Evolutionary conservation across 35 echinoderm and acorn worm species (phyloP), one percentile per base, ranked within the genome.

Genomic region (Apostichopus japonicus): DNA sequence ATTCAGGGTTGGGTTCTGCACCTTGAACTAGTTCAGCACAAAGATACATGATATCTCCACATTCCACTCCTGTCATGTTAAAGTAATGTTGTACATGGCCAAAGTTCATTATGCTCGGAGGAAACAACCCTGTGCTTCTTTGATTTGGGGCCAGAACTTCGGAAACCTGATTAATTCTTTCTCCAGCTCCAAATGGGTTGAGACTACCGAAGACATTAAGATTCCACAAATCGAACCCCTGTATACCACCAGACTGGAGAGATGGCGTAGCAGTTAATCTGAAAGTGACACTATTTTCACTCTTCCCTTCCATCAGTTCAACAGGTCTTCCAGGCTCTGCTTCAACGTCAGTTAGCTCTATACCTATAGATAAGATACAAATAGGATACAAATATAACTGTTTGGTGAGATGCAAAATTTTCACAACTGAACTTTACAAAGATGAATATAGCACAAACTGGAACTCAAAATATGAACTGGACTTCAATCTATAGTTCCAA

Each of bases 21-120:
- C 72, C 79, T 77, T 95, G 95, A 4, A 84, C 87, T 6, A 99
- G 93, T 22, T 93, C 93, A 15, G 94, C 93, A 80, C 97, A 99
- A 51, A 99, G 87, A 62, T 96, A 95, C 59, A 53, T 91, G 52
- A 96, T 90, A 8, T 99, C 92, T 24, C 91, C 72, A 77, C 97
- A 99, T 4, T 78, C 55, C 11, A 93, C 86, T 44, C 90, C 92
- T 17, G 84, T 93, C 97, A 99, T 96, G 65, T 96, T 92, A 58
- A 93, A 96, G 77, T 94, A 92, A 6, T 90, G 80, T 71, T 95
- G 91, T 10, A 96, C 84, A 76, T 25, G 73, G 77, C 96, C 96
- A 87, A 91, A 98, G 11, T 84, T 71, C 14, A 98, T 56, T 1
- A 80, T 19, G 13, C 78, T 24, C 4, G 93, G 93, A 11, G 72